A percentile compares a stretch with the other conserved stretches of the same genome.
These are phyloP conservation scores for Campylorhamphus procurvoides DNA, from an alignment of 2,113 vertebrate genomes.

Conservation along the genomic window DNA sequence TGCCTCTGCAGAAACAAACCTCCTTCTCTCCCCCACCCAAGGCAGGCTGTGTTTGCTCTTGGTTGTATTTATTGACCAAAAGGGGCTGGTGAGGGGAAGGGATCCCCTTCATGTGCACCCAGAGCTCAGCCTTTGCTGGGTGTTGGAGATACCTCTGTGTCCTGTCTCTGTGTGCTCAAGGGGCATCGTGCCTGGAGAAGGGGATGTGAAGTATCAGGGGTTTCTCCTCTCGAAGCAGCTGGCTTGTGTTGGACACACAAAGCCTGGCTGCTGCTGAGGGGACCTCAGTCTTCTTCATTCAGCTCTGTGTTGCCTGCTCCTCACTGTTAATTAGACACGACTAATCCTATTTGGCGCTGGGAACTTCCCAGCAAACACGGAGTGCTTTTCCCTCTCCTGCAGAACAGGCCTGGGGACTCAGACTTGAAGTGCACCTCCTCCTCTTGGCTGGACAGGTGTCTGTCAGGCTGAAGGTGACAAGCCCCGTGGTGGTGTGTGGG, in stretches of 20 bases:
- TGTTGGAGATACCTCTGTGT: fast-evolving
- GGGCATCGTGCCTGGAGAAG: fast-evolving
- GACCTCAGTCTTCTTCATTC: fast-evolving
- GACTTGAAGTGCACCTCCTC: fast-evolving
- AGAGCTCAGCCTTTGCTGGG: background rate
- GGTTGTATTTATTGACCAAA: fast-evolving
- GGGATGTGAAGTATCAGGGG: background rate
- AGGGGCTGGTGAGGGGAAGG: fast-evolving
- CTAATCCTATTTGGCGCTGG: background rate
- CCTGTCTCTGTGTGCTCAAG: background rate
- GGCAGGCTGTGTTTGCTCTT: background rate
- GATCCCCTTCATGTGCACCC: fast-evolving
- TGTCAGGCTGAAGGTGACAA: background rate
- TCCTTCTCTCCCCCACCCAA: fast-evolving
- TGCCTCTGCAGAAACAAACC: fast-evolving
- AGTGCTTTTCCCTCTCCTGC: background rate
- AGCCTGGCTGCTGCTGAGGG: background rate
- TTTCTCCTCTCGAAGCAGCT: background rate
- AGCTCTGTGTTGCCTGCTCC: background rate
- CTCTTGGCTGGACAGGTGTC: background rate
- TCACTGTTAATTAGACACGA: background rate
- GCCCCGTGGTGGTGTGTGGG: fast-evolving
- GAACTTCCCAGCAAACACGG: background rate
- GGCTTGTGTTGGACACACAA: background rate
- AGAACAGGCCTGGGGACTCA: background rate